Evolutionary conservation across 2,797 vertebrate species (phyloP).

Genomic region (Anas acuta): DNA sequence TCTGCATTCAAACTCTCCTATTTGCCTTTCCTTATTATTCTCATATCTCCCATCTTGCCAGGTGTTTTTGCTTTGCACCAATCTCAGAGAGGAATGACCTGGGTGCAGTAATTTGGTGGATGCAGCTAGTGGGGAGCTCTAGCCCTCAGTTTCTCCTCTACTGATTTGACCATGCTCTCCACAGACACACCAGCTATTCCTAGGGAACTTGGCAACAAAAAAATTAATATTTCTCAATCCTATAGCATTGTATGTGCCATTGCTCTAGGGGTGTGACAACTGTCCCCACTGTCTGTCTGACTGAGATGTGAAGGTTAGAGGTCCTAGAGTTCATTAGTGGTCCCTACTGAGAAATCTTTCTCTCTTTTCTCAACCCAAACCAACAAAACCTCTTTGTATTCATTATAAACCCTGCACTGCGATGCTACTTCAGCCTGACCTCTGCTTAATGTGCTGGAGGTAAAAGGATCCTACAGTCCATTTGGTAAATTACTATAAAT

Average conservation of each 20-base stretch:
- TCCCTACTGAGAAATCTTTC: background rate
- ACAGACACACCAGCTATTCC: background rate
- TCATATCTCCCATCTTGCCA: background rate
- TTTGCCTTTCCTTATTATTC: background rate
- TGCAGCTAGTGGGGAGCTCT: background rate
- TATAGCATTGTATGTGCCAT: background rate
- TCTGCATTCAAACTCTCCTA: background rate
- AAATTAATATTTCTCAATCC: background rate
- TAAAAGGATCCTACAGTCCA: slow-evolving; percentile 17
- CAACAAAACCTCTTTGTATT: background rate
- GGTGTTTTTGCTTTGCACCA: background rate
- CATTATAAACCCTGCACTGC: background rate
- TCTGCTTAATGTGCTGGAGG: background rate
- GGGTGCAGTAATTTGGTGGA: background rate
- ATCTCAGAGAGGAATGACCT: background rate
- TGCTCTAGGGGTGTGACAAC: background rate
- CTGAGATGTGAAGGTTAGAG: background rate
- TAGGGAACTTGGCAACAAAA: background rate
- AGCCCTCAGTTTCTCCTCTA: background rate
- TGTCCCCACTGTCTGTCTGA: background rate
- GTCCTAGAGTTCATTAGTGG: background rate
- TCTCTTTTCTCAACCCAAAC: background rate
- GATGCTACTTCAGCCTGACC: background rate
- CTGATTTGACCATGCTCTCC: background rate
- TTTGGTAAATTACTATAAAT: slow-evolving; percentile 43